Base-by-base conservation (phyloP, 1,140 invertebrate genomes). In the Plutomurus gul region DNA sequence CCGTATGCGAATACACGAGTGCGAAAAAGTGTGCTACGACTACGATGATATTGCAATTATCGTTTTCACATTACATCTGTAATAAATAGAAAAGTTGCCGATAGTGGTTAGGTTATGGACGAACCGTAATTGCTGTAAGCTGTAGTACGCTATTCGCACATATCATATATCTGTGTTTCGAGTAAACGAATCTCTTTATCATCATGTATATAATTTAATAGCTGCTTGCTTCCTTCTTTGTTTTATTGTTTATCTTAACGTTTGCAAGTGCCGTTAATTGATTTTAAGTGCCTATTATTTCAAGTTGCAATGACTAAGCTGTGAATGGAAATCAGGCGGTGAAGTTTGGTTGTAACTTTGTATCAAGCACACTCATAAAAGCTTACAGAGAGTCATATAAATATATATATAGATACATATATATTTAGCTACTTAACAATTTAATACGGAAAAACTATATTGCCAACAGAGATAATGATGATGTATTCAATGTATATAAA, bases 221-320 rank as follows among this genome's bases (percentile, higher is more conserved):
- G 56, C 56, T 65, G 36, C 56, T 65, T 33, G 56, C 56, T 65
- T 65, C 56, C 56, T 65, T 65, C 56, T 33, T 65, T 65, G 56
- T 65, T 65, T 65, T 65, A 65, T 65, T 65, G 56, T 65, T 65
- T 65, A 65, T 65, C 56, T 65, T 65, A 65, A 65, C 36, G 56
- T 65, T 65, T 65, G 56, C 56, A 65, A 65, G 56, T 65, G 56
- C 56, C 56, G 56, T 65, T 65, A 65, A 65, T 65, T 65, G 56
- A 65, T 65, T 65, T 65, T 65, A 65, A 65, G 56, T 65, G 56
- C 56, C 56, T 65, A 65, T 65, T 65, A 65, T 65, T 65, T 25
- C 56, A 65, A 25, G 56, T 65, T 65, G 30, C 13, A 65, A 30
- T 65, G 56, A n/a, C 27, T 65, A 33, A 16, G 27, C 30, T 65